Evolutionary conservation across 1,140 invertebrate genomes (phyloP).

Genomic region (Cepaea nemoralis): DNA sequence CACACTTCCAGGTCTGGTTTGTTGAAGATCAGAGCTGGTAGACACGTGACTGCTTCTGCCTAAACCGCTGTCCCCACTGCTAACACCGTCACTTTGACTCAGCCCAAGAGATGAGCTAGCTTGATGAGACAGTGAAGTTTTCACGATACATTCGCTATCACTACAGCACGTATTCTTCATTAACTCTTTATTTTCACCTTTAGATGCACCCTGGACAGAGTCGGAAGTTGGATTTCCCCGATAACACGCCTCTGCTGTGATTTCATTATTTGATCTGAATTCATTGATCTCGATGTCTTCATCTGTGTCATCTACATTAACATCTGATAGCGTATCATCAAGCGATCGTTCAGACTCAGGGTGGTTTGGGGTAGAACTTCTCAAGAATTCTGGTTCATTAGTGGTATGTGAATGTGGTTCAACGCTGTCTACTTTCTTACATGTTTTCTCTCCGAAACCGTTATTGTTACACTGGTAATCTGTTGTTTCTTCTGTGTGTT

Average conservation of each 20-base stretch:
- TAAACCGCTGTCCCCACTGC: neutral
- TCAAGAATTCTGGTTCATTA: no score
- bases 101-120: neutral
- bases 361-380: neutral
- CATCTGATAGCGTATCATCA: neutral
- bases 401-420: no score
- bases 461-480: no score
- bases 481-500: no score
- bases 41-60: neutral
- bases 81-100: neutral
- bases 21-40: neutral
- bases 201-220: neutral
- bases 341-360: neutral
- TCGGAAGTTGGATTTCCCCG: neutral
- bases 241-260: neutral
- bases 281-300: neutral
- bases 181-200: neutral
- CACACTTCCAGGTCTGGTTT: neutral
- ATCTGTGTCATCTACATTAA: neutral
- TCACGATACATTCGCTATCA: neutral
- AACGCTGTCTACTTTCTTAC: no score
- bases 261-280: neutral
- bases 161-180: neutral
- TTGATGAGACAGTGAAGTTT: neutral
- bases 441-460: no score